Evolutionary conservation across 2,797 vertebrate genomes (phyloP).

Genomic region (Pelobates cultripes): DNA sequence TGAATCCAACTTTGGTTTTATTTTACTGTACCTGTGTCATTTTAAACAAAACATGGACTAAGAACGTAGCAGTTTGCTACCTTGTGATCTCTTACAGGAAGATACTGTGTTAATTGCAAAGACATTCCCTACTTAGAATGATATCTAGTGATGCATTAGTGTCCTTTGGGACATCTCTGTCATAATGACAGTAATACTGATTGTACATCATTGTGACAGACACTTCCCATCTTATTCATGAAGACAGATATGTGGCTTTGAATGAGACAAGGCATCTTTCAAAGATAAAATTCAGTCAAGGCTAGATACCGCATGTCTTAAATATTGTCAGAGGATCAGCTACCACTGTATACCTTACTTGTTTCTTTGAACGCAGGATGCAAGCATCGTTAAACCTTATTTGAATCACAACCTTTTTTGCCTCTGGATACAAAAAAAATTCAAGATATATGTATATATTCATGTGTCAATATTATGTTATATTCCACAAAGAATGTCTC

Average conservation of each 20-base stretch:
- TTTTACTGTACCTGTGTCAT: background rate
- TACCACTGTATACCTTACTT: background rate
- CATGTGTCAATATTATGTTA: no score
- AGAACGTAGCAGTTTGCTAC: background rate
- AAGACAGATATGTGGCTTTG: slow-evolving; percentile 84
- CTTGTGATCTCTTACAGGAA: background rate
- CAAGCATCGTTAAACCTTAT: background rate
- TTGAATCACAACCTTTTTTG: no score
- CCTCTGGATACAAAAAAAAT: no score
- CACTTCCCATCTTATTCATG: slow-evolving; percentile 76
- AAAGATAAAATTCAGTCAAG: slow-evolving; percentile 3
- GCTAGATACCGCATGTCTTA: background rate
- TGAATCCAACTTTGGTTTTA: background rate
- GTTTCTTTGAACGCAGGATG: background rate
- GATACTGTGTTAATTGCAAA: background rate
- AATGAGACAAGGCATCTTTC: slow-evolving; percentile 75
- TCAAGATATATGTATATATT: no score
- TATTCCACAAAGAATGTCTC: no score
- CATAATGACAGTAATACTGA: slow-evolving; percentile 84
- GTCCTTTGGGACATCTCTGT: slow-evolving; percentile 74
- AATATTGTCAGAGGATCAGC: background rate
- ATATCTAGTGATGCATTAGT: background rate
- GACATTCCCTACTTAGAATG: background rate
- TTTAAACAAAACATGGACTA: background rate
- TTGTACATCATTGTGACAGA: slow-evolving; percentile 77